Evolutionary conservation across 2,888 invertebrate species (phyloP).

Genomic region (Lycia hirtaria): DNA sequence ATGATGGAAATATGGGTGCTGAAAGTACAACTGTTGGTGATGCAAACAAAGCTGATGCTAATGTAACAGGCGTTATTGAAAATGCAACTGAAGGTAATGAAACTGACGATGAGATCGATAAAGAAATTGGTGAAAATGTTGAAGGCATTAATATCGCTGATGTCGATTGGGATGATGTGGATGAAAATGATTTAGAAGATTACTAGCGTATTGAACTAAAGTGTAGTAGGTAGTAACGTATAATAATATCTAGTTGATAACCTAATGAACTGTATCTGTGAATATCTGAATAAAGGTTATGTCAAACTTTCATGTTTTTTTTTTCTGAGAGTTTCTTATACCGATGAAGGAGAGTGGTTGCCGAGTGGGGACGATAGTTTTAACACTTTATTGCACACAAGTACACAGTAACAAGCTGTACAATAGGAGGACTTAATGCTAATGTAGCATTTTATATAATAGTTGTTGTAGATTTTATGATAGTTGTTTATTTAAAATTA

Average conservation of each 20-base stretch:
- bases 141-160: slow-evolving; percentile 27
- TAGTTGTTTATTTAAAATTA: no score
- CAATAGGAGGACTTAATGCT: no score
- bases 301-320: no score
- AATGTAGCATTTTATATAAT: no score
- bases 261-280: no score
- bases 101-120: slow-evolving; percentile 1
- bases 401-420: no score
- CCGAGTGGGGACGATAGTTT: no score
- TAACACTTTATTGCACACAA: no score
- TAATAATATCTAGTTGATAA: background rate
- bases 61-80: background rate
- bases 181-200: slow-evolving; percentile 68
- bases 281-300: no score
- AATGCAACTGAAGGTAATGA: background rate
- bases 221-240: background rate
- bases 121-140: slow-evolving; percentile 1
- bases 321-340: no score
- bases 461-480: no score
- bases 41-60: background rate
- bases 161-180: slow-evolving; percentile 38
- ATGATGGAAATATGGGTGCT: background rate
- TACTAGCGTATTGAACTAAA: slow-evolving; percentile 35
- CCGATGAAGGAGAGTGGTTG: no score
- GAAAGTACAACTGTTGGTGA: background rate